A percentile compares a stretch with the other conserved stretches of the same genome.
Evolutionary conservation across 2,113 vertebrate species (phyloP).

Genomic region (Hystrix cristata): DNA sequence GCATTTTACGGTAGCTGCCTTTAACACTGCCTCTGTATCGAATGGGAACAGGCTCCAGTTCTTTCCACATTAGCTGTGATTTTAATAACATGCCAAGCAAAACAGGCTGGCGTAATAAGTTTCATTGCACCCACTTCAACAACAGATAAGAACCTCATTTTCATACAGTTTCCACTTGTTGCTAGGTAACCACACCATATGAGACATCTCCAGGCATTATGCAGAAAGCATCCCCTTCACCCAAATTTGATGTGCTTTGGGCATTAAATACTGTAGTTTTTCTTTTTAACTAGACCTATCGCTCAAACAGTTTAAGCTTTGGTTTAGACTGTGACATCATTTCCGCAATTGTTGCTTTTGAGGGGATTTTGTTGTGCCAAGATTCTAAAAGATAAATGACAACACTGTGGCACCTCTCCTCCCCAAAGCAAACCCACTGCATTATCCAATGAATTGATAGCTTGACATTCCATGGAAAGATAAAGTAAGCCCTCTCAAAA

Average conservation of each 20-base stretch:
- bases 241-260: constrained; percentile 74
- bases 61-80: constrained; percentile 70
- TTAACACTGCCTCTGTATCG: constrained; percentile 72
- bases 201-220: constrained; percentile 75
- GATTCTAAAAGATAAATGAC: constrained; percentile 57
- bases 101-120: constrained; percentile 74
- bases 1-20: constrained; percentile 69
- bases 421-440: constrained; percentile 11
- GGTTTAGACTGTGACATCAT: constrained; percentile 36
- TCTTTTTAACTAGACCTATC: constrained; percentile 64
- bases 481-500: constrained; percentile 73
- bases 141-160: constrained; percentile 80
- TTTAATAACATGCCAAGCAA: constrained; percentile 77
- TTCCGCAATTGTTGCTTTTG: constrained; percentile 57
- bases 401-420: constrained; percentile 11
- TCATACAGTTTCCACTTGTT: constrained; percentile 83
- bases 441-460: constrained; percentile 52
- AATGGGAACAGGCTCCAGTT: constrained; percentile 65
- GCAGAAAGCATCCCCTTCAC: constrained; percentile 72
- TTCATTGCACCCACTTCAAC: constrained; percentile 80
- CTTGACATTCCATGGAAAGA: constrained; percentile 69
- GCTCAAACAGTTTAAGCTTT: constrained; percentile 74
- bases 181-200: constrained; percentile 79
- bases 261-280: constrained; percentile 69
- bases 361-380: constrained; percentile 38